These are phyloP conservation scores for Orthosia incerta DNA, from an alignment of 2,888 invertebrate species.

Conservation along the genomic window DNA sequence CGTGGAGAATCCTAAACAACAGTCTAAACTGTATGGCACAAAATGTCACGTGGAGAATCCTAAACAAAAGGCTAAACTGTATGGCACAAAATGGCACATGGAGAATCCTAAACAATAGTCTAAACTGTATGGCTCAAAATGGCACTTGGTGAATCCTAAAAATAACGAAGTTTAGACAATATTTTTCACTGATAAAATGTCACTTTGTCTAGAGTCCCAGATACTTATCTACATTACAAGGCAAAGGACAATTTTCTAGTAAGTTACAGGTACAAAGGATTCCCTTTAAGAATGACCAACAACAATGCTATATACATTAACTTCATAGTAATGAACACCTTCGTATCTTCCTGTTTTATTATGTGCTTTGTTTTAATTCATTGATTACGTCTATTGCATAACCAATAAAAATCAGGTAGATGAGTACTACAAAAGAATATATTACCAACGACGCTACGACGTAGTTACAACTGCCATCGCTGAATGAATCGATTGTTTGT, in stretches of 20 bases:
- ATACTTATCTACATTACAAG: not conserved
- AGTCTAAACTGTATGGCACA: too few relatives aligned
- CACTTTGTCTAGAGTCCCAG: too few relatives aligned
- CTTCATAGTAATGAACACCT: slow-evolving; percentile 52
- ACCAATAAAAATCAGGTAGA: slow-evolving; percentile 5
- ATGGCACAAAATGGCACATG: too few relatives aligned
- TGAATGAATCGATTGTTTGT: slow-evolving; percentile 12
- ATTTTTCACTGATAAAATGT: too few relatives aligned
- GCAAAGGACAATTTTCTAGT: slow-evolving; percentile 1
- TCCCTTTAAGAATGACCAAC: slow-evolving; percentile 43
- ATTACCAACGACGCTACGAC: not conserved
- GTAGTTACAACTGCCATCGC: slow-evolving; percentile 11
- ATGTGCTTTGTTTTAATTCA: slow-evolving; percentile 40
- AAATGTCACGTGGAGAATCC: too few relatives aligned
- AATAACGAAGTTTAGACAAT: too few relatives aligned
- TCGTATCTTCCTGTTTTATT: slow-evolving; percentile 26
- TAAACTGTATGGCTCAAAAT: too few relatives aligned
- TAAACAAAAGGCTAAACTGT: too few relatives aligned
- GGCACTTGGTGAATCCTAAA: too few relatives aligned
- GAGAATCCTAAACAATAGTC: too few relatives aligned
- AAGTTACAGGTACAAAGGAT: slow-evolving; percentile 15
- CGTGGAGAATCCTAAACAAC: too few relatives aligned
- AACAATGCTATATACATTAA: slow-evolving; percentile 39
- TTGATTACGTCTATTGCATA: slow-evolving; percentile 33
- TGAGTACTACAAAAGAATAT: slow-evolving; percentile 14